These are phyloP conservation scores for Merodon equestris DNA, from an alignment of 2,888 invertebrate species.

Conservation along the genomic window DNA sequence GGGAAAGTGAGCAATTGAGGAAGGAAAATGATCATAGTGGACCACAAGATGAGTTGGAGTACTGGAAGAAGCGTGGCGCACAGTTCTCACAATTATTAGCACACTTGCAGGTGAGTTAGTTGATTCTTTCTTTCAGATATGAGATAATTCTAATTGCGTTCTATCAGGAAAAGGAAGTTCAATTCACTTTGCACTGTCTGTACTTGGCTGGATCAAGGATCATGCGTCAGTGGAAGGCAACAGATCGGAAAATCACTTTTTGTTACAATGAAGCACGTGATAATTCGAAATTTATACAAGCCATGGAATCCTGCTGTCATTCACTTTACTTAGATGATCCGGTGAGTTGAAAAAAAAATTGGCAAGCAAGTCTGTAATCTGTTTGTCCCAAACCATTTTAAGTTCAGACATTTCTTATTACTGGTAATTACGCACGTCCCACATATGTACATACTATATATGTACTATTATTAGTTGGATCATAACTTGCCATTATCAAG, in stretches of 20 bases:
- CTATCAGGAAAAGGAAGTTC: constrained; percentile 85
- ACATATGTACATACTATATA: too few species aligned
- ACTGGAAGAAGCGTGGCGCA: constrained; percentile 97
- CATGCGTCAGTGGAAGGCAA: constrained; percentile 89
- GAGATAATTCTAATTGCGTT: too few species aligned
- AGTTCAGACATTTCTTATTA: too few species aligned
- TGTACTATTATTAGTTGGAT: too few species aligned
- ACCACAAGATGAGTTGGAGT: constrained; percentile 96
- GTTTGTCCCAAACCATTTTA: too few species aligned
- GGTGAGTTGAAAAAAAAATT: constrained; percentile 78
- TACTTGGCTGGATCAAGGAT: constrained; percentile 88
- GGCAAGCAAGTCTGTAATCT: constrained; percentile 43
- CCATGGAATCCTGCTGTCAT: constrained; percentile 96
- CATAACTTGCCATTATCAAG: too few species aligned
- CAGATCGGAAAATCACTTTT: constrained; percentile 94
- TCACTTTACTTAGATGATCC: constrained; percentile 95
- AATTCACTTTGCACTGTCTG: constrained; percentile 87
- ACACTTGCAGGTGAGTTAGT: constrained; percentile 82
- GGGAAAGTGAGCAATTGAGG: constrained; percentile 94
- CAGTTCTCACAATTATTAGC: constrained; percentile 93
- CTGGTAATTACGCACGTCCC: too few species aligned
- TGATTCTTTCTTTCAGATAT: background rate
- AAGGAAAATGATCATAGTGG: constrained; percentile 95
- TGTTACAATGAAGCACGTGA: constrained; percentile 98
- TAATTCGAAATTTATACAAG: constrained; percentile 96